A percentile compares a stretch with the other conserved stretches of the same genome.
Evolutionary conservation across 2,113 vertebrate genomes (phyloP).

Genomic region (Neodon shergylaensis): DNA sequence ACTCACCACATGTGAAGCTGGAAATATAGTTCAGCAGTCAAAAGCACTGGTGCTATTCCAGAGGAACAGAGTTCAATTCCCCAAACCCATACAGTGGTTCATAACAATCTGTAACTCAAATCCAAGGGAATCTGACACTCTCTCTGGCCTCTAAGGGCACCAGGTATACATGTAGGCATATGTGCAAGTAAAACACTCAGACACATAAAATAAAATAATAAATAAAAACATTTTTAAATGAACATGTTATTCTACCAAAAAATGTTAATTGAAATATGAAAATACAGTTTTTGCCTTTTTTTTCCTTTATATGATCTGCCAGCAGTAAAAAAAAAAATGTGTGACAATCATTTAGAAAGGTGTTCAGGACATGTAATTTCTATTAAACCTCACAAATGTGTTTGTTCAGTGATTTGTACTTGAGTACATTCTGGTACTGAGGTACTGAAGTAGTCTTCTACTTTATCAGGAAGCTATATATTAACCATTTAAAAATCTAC

Average conservation of each 20-base stretch:
- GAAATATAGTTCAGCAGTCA: neutral
- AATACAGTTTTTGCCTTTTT: neutral
- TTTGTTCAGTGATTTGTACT: neutral
- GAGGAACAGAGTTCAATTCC: neutral
- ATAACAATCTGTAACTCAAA: neutral
- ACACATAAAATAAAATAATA: neutral
- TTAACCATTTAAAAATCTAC: neutral
- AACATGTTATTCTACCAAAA: neutral
- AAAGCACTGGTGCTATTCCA: neutral
- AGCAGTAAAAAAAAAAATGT: neutral
- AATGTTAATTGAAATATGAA: neutral
- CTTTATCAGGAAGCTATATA: constrained; percentile 6
- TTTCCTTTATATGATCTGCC: neutral
- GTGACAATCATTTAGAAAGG: neutral
- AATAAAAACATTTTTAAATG: neutral
- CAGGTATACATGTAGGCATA: neutral
- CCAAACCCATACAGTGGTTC: no score
- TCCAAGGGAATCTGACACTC: neutral
- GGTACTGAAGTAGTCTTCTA: neutral
- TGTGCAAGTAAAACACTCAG: neutral
- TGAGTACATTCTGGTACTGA: neutral
- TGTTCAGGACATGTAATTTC: neutral
- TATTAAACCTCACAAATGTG: neutral
- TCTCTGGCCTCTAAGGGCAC: neutral
- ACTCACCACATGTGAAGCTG: neutral